phyloP scores from a whole-genome alignment of 2,797 vertebrate species.

The Xiphophorus birchmanni region DNA sequence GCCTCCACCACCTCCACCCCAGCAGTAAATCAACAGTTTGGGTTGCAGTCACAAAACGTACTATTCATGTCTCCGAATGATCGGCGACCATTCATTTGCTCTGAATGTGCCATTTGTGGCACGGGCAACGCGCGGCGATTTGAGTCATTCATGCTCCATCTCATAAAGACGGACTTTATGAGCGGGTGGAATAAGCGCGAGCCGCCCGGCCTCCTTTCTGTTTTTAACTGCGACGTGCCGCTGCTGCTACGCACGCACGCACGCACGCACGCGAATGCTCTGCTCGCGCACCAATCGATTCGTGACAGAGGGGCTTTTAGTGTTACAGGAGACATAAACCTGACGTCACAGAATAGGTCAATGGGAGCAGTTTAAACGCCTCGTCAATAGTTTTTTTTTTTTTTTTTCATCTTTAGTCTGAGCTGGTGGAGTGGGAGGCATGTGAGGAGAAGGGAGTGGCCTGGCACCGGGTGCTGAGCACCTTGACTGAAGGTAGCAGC shows the following conservation, averaged over 20 bases:
- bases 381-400: neutral
- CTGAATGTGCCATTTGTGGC: conserved; percentile 65
- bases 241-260: neutral
- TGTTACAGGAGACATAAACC: conserved; percentile 8
- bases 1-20: too few relatives aligned
- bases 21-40: conserved; percentile 19
- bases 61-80: conserved; percentile 53
- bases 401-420: neutral
- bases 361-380: neutral
- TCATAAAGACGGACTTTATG: conserved; percentile 70
- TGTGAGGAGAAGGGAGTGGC: conserved; percentile 40
- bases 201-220: conserved; percentile 34
- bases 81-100: conserved; percentile 54
- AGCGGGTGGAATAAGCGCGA: conserved; percentile 68
- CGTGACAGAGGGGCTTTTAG: conserved; percentile 3
- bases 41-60: conserved; percentile 34
- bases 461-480: conserved; percentile 12
- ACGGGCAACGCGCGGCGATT: conserved; percentile 37
- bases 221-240: conserved; percentile 23
- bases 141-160: conserved; percentile 57
- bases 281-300: conserved; percentile 16
- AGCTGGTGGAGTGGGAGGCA: conserved; percentile 20
- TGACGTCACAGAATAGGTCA: neutral
- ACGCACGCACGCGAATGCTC: neutral
- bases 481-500: conserved; percentile 33